These are phyloP conservation scores for Aldabrachelys gigantea DNA, from an alignment of 2,113 vertebrate genomes.

Conservation along the genomic window DNA sequence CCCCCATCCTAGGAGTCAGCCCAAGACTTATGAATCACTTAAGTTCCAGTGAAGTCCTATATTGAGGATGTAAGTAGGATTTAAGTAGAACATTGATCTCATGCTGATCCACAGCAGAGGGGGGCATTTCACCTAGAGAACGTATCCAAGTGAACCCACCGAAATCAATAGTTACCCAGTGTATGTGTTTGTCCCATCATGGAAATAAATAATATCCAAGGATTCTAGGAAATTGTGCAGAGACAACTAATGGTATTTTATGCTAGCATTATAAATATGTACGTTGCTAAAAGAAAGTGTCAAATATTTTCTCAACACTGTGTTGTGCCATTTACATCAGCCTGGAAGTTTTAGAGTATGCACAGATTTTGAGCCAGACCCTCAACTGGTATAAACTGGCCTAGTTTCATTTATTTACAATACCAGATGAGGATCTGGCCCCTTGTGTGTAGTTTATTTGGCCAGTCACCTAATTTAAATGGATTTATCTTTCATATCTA, in stretches of 20 bases:
- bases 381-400: neutral
- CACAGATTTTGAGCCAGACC: neutral
- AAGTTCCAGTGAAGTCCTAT: neutral
- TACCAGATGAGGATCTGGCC: neutral
- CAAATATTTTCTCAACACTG: neutral
- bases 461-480: neutral
- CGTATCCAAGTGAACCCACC: neutral
- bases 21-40: neutral
- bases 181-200: neutral
- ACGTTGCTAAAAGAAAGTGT: too few relatives aligned
- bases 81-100: neutral
- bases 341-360: neutral
- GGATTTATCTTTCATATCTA: neutral
- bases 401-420: neutral
- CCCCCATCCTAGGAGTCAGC: accelerated
- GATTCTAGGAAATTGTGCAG: neutral
- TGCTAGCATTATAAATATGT: neutral
- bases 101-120: accelerated
- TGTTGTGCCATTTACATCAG: neutral
- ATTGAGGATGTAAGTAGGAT: neutral
- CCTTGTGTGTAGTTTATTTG: neutral
- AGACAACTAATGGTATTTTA: neutral
- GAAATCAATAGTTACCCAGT: neutral
- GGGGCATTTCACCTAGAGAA: neutral
- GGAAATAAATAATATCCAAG: neutral